Evolutionary conservation across 2,113 vertebrate species (phyloP).

Genomic region (Diadophis punctatus): DNA sequence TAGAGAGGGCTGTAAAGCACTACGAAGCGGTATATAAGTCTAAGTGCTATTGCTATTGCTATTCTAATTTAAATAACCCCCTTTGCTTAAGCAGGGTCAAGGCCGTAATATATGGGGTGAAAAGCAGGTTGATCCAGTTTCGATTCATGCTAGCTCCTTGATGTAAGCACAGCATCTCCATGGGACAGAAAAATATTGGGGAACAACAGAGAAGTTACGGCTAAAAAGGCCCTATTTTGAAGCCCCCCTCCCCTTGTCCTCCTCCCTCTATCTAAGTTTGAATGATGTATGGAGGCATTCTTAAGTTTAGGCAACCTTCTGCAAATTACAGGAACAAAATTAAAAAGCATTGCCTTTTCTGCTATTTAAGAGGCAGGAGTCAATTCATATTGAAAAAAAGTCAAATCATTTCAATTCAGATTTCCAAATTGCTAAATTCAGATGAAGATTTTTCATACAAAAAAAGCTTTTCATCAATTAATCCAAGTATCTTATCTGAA

Average conservation of each 20-base stretch:
- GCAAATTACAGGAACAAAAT: neutral
- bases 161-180: neutral
- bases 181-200: neutral
- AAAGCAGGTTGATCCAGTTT: neutral
- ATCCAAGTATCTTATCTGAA: no score
- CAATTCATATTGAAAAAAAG: neutral
- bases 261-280: neutral
- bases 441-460: no score
- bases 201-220: neutral
- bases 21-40: no score
- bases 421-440: neutral
- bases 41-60: no score
- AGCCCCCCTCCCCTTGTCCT: rapidly evolving
- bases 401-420: neutral
- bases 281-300: neutral
- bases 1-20: no score
- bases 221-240: neutral
- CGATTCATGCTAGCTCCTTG: neutral
- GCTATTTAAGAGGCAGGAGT: neutral
- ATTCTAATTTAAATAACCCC: neutral
- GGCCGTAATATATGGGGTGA: neutral
- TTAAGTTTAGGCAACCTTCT: neutral
- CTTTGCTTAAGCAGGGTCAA: neutral
- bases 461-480: no score
- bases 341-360: neutral